phyloP scores from a whole-genome alignment of 2,113 vertebrate genomes.

The Motacilla alba region DNA sequence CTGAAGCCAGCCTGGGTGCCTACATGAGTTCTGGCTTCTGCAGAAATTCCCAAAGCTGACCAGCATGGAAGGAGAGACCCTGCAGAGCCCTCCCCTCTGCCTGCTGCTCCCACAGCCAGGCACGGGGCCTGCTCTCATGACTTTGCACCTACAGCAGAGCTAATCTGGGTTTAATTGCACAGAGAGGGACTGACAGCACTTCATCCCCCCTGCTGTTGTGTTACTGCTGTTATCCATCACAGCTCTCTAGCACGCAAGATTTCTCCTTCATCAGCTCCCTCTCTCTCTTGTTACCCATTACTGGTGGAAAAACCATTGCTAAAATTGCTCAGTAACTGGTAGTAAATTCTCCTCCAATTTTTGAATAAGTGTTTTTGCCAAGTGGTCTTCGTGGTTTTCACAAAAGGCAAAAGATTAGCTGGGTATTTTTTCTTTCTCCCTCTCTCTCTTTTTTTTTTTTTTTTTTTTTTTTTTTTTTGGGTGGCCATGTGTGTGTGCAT shows the following conservation, averaged over 20 bases:
- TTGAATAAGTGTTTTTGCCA: neutral
- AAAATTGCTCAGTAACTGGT: neutral
- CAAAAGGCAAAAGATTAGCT: neutral
- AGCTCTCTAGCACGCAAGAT: neutral
- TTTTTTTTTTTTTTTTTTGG: neutral
- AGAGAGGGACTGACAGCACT: neutral
- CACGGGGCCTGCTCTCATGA: neutral
- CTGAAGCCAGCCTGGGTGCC: neutral
- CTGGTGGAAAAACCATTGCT: neutral
- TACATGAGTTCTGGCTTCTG: neutral
- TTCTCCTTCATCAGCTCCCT: neutral
- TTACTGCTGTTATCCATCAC: neutral
- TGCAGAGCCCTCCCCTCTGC: neutral
- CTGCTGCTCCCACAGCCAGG: neutral
- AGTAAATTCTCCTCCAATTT: neutral
- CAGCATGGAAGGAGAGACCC: neutral
- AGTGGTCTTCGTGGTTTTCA: neutral
- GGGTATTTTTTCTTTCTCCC: neutral
- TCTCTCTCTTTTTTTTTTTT: too few species aligned
- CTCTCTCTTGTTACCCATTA: neutral
- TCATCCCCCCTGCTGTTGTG: neutral
- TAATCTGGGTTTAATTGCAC: neutral
- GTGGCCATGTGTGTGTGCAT: fast-evolving
- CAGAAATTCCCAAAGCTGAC: neutral
- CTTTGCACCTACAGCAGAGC: neutral